These are phyloP conservation scores for Furnarius figulus DNA, from an alignment of 2,113 vertebrate genomes.

Conservation along the genomic window DNA sequence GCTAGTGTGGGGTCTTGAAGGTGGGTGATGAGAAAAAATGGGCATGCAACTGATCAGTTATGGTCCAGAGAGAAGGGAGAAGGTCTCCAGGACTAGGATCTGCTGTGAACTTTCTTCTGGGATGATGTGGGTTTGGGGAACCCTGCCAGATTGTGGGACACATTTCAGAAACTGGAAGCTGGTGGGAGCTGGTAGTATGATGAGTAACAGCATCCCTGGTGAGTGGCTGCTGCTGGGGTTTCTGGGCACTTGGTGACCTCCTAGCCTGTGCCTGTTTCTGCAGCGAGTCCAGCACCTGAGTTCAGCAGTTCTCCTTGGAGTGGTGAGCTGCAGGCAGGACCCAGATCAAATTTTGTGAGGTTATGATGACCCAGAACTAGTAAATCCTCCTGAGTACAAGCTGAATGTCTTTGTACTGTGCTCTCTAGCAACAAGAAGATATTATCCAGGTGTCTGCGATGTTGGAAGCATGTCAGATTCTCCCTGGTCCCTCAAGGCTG, in stretches of 20 bases:
- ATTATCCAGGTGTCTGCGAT: neutral
- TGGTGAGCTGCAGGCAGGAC: neutral
- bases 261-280: neutral
- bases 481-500: neutral
- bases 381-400: neutral
- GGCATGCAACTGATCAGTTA: rapidly evolving
- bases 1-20: neutral
- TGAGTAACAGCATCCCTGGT: neutral
- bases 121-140: neutral
- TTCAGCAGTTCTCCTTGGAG: neutral
- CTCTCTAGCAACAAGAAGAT: neutral
- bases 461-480: neutral
- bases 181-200: neutral
- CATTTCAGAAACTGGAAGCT: neutral
- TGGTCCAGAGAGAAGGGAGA: neutral
- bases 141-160: neutral
- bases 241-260: neutral
- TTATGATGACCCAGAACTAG: neutral
- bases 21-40: neutral
- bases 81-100: neutral
- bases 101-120: neutral
- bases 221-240: neutral
- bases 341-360: neutral
- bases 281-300: neutral
- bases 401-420: neutral